Evolutionary conservation across 2,888 invertebrate species (phyloP).

Genomic region (Phyto melanocephala): DNA sequence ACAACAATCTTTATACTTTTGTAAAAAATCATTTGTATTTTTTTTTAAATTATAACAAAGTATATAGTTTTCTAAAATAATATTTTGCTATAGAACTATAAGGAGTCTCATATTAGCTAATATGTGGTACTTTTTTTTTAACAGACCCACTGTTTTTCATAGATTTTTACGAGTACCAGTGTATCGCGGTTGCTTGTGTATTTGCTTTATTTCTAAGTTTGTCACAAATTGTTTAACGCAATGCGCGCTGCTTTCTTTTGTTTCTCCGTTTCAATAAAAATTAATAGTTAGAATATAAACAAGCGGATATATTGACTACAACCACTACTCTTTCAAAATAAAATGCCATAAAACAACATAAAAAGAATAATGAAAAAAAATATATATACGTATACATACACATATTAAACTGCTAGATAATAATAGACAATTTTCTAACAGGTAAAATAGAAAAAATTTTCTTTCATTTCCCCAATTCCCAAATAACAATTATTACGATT

Average conservation of each 20-base stretch:
- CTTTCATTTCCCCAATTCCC: conserved; percentile 59
- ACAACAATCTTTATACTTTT: too few species aligned
- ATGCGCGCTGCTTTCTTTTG: conserved; percentile 13
- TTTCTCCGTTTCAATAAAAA: conserved; percentile 26
- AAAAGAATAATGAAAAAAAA: conserved; percentile 44
- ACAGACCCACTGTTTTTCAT: not conserved
- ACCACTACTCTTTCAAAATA: not conserved
- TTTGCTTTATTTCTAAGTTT: conserved; percentile 29
- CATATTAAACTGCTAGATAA: conserved; percentile 39
- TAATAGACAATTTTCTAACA: conserved; percentile 55
- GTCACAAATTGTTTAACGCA: conserved; percentile 57
- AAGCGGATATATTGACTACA: conserved; percentile 35
- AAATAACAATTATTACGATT: conserved; percentile 64
- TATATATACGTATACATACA: too few species aligned
- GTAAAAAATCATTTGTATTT: too few species aligned
- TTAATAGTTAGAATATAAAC: conserved; percentile 35
- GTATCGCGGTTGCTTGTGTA: not conserved
- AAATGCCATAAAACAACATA: conserved; percentile 4
- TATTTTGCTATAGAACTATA: too few species aligned
- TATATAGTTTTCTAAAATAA: too few species aligned
- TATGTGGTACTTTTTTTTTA: not conserved
- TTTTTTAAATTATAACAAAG: too few species aligned
- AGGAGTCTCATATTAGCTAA: too few species aligned
- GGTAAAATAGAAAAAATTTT: conserved; percentile 52
- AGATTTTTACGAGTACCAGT: not conserved